Evolutionary conservation across 2,888 invertebrate species (phyloP), one percentile per base, ranked within the genome.

Genomic region (Diplazon laetatorius): DNA sequence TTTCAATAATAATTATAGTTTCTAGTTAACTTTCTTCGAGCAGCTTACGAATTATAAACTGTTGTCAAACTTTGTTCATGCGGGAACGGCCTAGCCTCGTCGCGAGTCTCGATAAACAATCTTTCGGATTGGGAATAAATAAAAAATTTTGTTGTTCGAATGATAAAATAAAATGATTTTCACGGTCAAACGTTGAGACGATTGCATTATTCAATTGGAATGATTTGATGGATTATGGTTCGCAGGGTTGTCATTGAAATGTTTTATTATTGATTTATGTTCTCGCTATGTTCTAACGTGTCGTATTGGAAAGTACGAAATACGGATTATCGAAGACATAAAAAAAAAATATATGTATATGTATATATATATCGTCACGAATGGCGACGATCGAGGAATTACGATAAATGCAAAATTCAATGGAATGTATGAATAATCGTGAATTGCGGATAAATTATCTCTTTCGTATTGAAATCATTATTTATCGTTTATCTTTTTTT

Each of bases 11-110:
- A 22, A 70, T 65, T 78, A 80, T 81, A 83, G 72, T 80, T 78
- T 63, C 71, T 75, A 69, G 71, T 77, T 81, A 78, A 69, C 73
- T 78, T 80, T 75, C 62, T 77, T 83, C 81, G 80, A 83, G 80
- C 80, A 80, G 81, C 82, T 80, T 78, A 78, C 65, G 74, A 81
- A 66, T 78, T 39, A 72, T 74, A 68, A 57, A 71, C 65, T 72
- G 77, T 79, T 75, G n/a, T n/a, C n/a, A n/a, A 80, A 83, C 76
- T 75, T 85, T 83, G 80, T 82, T 82, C 82, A 80, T 81, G 82
- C 73, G 66, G 81, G 79, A 57, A 39, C 66, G 80, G 81, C 82
- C 83, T 82, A 82, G 80, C 82, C 80, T 83, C 82, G 71, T 59
- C 82, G 81, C 78, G 70, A 66, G 52, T 71, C 77, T 72, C 82